Conservation (phyloP, 2,888 invertebrate genomes). For the Synanthedon myopaeformis region DNA sequence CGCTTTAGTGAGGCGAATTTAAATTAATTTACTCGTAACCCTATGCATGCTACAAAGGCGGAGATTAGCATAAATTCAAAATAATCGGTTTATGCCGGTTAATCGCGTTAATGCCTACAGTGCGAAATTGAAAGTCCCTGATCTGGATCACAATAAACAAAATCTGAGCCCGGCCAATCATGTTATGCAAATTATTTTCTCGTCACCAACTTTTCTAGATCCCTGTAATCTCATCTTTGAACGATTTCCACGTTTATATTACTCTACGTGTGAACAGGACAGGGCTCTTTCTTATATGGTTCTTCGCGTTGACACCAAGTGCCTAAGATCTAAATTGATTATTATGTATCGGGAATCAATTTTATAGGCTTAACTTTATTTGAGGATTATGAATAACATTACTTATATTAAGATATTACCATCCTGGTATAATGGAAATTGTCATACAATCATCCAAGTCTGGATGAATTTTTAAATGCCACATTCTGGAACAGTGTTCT, state of each 20-base stretch:
- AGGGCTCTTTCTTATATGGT: neutral
- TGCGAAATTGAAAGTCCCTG: constrained; percentile 21
- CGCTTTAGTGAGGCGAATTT: neutral
- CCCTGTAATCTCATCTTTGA: neutral
- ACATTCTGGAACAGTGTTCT: too few relatives aligned
- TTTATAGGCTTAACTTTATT: constrained; percentile 1
- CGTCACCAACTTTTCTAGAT: neutral
- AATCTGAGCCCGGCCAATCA: constrained; percentile 21
- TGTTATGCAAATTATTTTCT: constrained; percentile 17
- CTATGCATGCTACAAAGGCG: neutral
- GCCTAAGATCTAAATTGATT: constrained; percentile 4
- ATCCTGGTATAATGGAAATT: too few relatives aligned
- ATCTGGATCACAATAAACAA: constrained; percentile 16
- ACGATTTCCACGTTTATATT: neutral
- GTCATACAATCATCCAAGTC: too few relatives aligned
- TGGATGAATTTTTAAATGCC: too few relatives aligned
- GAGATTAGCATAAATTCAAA: constrained; percentile 33
- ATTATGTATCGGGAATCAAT: constrained; percentile 4
- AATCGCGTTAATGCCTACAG: constrained; percentile 20
- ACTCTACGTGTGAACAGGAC: neutral
- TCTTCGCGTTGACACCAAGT: neutral
- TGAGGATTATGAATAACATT: neutral
- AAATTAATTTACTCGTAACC: neutral
- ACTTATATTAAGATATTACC: neutral
- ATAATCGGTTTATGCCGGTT: constrained; percentile 25